Evolutionary conservation across 1,140 invertebrate species (phyloP).

Genomic region (Hormaphis cornu): DNA sequence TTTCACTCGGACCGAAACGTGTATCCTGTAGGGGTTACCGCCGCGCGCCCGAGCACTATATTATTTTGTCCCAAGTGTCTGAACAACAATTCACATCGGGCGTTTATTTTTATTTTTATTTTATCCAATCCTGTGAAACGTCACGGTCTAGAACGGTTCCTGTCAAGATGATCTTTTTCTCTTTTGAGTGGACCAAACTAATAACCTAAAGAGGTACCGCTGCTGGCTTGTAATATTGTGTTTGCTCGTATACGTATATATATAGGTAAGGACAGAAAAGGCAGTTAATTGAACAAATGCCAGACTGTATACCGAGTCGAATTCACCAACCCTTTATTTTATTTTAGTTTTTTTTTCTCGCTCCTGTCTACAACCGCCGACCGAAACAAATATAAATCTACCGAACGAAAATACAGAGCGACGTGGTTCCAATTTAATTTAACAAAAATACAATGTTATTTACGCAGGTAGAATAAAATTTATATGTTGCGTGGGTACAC

Average conservation of each 20-base stretch:
- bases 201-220: background rate
- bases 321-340: constrained; percentile 12
- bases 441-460: too few species aligned
- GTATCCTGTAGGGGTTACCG: too few species aligned
- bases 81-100: background rate
- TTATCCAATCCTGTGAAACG: constrained; percentile 5
- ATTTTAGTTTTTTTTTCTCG: constrained; percentile 3
- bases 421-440: background rate
- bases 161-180: background rate
- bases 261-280: background rate
- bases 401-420: background rate
- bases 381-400: constrained; percentile 20
- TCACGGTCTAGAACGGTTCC: background rate
- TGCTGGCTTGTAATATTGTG: background rate
- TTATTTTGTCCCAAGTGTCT: too few species aligned
- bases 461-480: too few species aligned
- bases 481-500: too few species aligned
- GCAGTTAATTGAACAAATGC: constrained; percentile 7
- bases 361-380: background rate
- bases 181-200: constrained; percentile 9
- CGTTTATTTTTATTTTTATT: background rate
- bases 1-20: too few species aligned
- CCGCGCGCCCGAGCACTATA: too few species aligned
- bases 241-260: background rate
- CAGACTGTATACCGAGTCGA: background rate